Evolutionary conservation across 2,888 invertebrate genomes (phyloP), one percentile per base, ranked within the genome.

Genomic region (Rotaria magnacalcarata): DNA sequence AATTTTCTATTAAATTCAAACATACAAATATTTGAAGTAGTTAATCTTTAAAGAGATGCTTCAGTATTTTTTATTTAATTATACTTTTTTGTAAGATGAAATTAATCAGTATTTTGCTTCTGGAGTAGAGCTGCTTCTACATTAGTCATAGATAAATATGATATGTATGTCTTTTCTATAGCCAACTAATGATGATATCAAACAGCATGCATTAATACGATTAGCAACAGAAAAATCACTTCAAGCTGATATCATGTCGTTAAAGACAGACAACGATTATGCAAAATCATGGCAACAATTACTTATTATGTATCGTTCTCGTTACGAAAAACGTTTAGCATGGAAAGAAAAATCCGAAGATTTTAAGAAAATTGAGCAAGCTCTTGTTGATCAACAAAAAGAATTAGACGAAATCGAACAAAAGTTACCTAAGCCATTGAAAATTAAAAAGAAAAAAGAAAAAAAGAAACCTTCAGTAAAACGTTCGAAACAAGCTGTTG

Each of bases 331-430:
- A 47, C 80, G 80, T 47, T 3, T 43, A 4, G 21, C 47, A 47
- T 80, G 80, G 80, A 80, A 80, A 47, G 80, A 80, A 14, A 80
- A 80, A 80, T 19, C 43, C 0, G 6, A 80, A 47, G 80, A 80
- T 80, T 80, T 80, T 47, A n/a, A 80, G n/a, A 43, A 80, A n/a
- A 80, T 80, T 80, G 80, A 80, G 47, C n/a, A 21, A 47, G 80
- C 43, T 47, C 47, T 80, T 47, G 47, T 47, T n/a, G 47, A 47
- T n/a, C 80, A 80, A 80, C 80, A 80, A n/a, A 47, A 80, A n/a
- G 80, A 80, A 80, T 80, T 80, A 80, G 24, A 80, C 24, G 47
- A 47, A n/a, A 43, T 80, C 4, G 43, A 47, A 80, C 47, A 80
- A 80, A n/a, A 24, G 2, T 47, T 43, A n/a, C 47, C 80, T 5